Evolutionary conservation across 2,797 vertebrate species (phyloP), one percentile per base, ranked within the genome.

Genomic region (Oreortyx pictus): DNA sequence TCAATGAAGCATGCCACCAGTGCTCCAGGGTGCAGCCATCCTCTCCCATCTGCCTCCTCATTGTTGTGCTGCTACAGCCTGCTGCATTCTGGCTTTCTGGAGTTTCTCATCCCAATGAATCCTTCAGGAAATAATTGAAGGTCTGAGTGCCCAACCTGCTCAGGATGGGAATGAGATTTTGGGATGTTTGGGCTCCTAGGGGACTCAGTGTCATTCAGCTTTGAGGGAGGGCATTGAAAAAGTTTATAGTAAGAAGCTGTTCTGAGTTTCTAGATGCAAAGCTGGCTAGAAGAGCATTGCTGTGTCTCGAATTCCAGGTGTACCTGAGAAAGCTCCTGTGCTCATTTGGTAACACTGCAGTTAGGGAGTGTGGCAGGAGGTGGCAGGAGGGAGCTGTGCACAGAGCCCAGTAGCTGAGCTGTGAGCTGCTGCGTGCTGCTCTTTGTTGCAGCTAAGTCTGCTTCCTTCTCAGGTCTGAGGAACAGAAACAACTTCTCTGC

Each of bases 361-460:
- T 94, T 39, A 3, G 43, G 24, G 31, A 5, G 33, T 0, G 37
- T 27, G 87, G 75, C 95, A 94, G 96, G 77, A 95, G 96, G 1
- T 92, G 96, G 95, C 96, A 91, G 95, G 78, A 67, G 17, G 50
- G 93, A 92, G 95, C 95, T 11, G 89, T 39, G 68, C 77, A 75
- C 0, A 1, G 23, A 4, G 9, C 54, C 10, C 0, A 2, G 31
- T 15, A 54, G 52, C 52, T 8, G 31, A n/a, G 54, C 52, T 54
- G 52, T 4, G 5, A 52, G 17, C 12, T 67, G 27, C 54, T 56
- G 54, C 71, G 73, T n/a, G 54, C 75, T 84, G 35, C 11, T 80
- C 82, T 88, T 91, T 85, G 82, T 91, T 77, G 3, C 5, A 23
- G 11, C 37, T 0, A 4, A 15, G 11, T 29, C 89, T 60, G 59